phyloP scores from a whole-genome alignment of 2,113 vertebrate genomes.

The Narcine bancroftii region DNA sequence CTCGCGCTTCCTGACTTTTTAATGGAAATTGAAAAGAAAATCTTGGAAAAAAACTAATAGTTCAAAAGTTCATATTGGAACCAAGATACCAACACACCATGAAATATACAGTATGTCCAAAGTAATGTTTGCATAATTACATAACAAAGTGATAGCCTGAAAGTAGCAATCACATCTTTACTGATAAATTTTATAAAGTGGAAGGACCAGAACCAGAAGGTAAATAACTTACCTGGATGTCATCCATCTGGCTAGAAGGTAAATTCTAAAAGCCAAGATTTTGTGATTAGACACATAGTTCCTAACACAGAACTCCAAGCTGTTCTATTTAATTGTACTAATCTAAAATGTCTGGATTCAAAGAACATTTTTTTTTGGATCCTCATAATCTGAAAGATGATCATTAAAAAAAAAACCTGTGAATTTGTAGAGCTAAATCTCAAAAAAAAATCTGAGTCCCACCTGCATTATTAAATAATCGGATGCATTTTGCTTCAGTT shows the following conservation, averaged over 20 bases:
- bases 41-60: too few species aligned
- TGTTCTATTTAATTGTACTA: not conserved
- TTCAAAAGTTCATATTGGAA: too few species aligned
- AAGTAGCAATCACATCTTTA: too few species aligned
- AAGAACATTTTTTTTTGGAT: not conserved
- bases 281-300: not conserved
- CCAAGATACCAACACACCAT: too few species aligned
- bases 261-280: not conserved
- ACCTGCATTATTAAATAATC: not conserved
- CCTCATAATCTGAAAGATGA: not conserved
- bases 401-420: not conserved
- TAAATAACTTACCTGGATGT: too few species aligned
- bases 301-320: not conserved
- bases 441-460: not conserved
- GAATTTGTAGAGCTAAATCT: not conserved
- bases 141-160: too few species aligned
- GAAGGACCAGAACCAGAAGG: too few species aligned
- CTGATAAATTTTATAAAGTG: too few species aligned
- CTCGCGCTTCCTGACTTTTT: not conserved
- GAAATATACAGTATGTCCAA: too few species aligned
- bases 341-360: not conserved
- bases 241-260: not conserved
- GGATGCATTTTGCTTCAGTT: not conserved
- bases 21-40: not conserved
- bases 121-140: too few species aligned